These are phyloP conservation scores for Elephantulus edwardii DNA, from an alignment of 2,113 vertebrate species.

Conservation along the genomic window DNA sequence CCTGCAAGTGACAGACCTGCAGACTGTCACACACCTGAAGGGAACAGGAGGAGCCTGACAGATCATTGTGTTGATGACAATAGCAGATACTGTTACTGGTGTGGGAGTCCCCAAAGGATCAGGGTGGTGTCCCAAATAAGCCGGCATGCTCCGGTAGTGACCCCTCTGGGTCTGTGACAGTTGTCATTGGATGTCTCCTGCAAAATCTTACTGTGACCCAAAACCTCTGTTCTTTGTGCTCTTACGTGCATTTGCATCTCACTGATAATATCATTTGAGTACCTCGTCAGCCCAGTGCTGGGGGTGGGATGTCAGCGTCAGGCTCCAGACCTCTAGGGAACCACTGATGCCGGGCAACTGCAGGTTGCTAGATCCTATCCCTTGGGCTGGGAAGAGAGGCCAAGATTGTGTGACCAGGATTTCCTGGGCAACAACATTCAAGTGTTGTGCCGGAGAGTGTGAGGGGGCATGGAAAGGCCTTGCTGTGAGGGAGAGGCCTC, in stretches of 20 bases:
- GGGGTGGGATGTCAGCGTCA: background rate
- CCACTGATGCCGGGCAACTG: too few species aligned
- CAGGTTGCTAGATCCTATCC: background rate
- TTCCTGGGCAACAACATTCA: background rate
- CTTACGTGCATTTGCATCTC: background rate
- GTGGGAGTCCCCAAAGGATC: too few species aligned
- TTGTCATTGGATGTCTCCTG: background rate
- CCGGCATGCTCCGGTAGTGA: background rate
- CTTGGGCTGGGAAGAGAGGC: background rate
- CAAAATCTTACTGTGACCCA: background rate
- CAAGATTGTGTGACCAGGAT: background rate
- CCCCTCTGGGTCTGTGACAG: background rate
- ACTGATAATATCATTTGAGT: background rate
- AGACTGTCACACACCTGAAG: background rate
- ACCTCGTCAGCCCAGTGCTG: background rate
- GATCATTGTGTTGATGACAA: background rate
- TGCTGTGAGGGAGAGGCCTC: background rate
- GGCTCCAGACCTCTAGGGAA: background rate
- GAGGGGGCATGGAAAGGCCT: background rate
- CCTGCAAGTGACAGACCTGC: background rate
- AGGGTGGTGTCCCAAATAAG: background rate
- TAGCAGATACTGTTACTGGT: too few species aligned
- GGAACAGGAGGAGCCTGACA: fast-evolving
- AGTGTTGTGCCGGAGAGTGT: background rate
- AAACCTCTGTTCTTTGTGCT: fast-evolving